Evolutionary conservation across 2,113 vertebrate genomes (phyloP).

Genomic region (Pseudorasbora parva): DNA sequence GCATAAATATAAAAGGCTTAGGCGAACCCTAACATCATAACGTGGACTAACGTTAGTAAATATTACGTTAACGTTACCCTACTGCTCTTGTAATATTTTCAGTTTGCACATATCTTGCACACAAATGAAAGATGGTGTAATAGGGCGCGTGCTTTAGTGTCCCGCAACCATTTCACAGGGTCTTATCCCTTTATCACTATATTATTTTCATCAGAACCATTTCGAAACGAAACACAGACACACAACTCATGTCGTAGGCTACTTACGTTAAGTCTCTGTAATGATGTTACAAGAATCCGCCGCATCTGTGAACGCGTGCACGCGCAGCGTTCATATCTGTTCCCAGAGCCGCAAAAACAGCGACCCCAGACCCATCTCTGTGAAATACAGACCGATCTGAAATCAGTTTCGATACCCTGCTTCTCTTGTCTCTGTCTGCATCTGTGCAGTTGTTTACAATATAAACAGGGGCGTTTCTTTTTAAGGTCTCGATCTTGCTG

Average conservation of each 20-base stretch:
- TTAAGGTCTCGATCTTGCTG: background rate
- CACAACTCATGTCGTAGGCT: background rate
- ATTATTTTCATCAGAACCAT: background rate
- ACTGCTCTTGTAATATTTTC: background rate
- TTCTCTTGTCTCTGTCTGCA: conserved; percentile 14
- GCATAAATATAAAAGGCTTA: background rate
- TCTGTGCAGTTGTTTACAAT: conserved; percentile 64
- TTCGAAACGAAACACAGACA: background rate
- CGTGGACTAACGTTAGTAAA: no score
- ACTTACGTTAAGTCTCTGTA: conserved; percentile 23
- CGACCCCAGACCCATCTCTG: background rate
- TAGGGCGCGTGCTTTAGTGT: background rate
- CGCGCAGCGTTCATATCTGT: conserved; percentile 21
- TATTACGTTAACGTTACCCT: no score
- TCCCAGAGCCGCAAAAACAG: background rate
- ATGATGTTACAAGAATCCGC: background rate
- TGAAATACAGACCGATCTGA: conserved; percentile 17
- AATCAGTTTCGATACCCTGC: conserved; percentile 43
- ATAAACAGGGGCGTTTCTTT: conserved; percentile 61
- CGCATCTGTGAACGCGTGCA: background rate
- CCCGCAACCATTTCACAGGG: background rate
- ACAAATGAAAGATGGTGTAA: conserved; percentile 1
- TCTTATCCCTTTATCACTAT: background rate
- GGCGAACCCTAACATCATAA: background rate
- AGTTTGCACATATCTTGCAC: background rate